Evolutionary conservation across 2,797 vertebrate species (phyloP).

Genomic region (Smutsia temminckii): DNA sequence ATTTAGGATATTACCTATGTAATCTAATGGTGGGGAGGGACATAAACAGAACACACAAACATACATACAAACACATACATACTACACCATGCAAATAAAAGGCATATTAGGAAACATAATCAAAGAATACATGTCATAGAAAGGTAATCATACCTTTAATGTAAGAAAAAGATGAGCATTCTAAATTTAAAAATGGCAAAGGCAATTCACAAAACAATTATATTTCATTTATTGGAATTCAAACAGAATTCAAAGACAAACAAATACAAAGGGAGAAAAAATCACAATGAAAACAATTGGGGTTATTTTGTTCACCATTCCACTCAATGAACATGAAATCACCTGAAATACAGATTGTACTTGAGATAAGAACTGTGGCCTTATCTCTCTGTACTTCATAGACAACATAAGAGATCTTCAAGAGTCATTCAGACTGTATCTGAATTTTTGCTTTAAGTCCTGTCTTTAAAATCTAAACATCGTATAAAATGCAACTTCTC

Average conservation of each 20-base stretch:
- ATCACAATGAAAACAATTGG: not conserved
- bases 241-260: not conserved
- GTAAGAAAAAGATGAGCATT: not conserved
- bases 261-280: not conserved
- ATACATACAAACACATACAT: not conserved
- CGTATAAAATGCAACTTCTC: not conserved
- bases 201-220: not conserved
- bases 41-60: not conserved
- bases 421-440: not conserved
- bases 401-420: not conserved
- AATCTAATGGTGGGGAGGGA: not conserved
- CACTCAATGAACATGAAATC: not conserved
- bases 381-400: not conserved
- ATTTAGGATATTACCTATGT: constrained; percentile 30
- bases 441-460: not conserved
- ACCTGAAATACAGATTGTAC: not conserved
- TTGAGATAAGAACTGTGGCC: not conserved
- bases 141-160: not conserved
- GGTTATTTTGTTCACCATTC: not conserved
- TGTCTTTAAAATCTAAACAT: not conserved
- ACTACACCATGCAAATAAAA: not conserved
- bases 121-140: not conserved
- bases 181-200: constrained; percentile 27
- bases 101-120: not conserved
- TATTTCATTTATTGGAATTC: not conserved